These are phyloP conservation scores for Coranthus polyacanthus DNA, from an alignment of 2,797 vertebrate genomes.

Conservation along the genomic window DNA sequence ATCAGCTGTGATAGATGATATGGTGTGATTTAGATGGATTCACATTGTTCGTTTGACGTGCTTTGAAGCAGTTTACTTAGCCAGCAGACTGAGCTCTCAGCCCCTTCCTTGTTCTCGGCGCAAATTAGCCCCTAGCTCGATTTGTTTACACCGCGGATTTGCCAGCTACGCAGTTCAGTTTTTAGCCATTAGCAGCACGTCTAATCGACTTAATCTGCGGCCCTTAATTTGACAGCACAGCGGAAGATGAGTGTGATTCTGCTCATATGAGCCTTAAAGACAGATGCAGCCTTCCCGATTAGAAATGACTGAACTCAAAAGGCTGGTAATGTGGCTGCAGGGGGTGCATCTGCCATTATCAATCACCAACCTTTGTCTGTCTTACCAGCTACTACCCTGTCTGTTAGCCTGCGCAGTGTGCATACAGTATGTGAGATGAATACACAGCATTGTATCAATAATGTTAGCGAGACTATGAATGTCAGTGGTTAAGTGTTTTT, in stretches of 20 bases:
- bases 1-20: conserved; percentile 69
- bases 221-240: conserved; percentile 62
- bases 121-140: conserved; percentile 59
- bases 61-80: conserved; percentile 20
- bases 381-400: conserved; percentile 54
- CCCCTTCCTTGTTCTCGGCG: conserved; percentile 61
- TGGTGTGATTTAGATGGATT: conserved; percentile 39
- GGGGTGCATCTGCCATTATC: conserved; percentile 76
- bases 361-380: conserved; percentile 81
- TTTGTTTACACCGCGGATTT: conserved; percentile 86
- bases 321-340: conserved; percentile 50
- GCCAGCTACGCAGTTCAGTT: conserved; percentile 82
- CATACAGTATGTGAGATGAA: conserved; percentile 48
- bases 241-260: conserved; percentile 30
- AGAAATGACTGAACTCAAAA: conserved; percentile 33
- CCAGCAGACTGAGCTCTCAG: conserved; percentile 16
- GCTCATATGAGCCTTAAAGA: not conserved
- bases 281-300: conserved; percentile 9
- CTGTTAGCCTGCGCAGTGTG: conserved; percentile 63
- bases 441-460: conserved; percentile 42
- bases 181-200: conserved; percentile 75
- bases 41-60: conserved; percentile 49
- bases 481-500: conserved; percentile 8
- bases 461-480: conserved; percentile 6
- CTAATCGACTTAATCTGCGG: conserved; percentile 53